Percentiles rank a stretch among this genome's conserved stretches.
These are phyloP conservation scores for Rhinella marina DNA, from an alignment of 2,797 vertebrate species.

Conservation along the genomic window DNA sequence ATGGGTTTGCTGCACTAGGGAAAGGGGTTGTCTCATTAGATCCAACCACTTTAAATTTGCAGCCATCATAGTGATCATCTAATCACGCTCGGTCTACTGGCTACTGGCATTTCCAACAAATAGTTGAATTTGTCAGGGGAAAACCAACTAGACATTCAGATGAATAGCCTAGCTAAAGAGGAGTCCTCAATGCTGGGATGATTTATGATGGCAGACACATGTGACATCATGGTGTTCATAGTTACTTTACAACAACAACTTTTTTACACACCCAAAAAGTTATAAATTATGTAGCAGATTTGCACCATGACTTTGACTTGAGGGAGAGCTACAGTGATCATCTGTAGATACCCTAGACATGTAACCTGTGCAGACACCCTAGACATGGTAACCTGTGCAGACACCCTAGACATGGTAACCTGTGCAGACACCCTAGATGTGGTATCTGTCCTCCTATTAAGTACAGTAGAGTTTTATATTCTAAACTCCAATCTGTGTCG, in stretches of 20 bases:
- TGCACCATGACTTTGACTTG: neutral
- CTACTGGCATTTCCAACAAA: too few species aligned
- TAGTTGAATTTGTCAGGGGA: too few species aligned
- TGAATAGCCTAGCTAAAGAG: neutral
- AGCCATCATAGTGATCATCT: too few species aligned
- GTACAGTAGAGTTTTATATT: neutral
- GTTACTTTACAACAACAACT: conserved; percentile 37
- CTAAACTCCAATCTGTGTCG: neutral
- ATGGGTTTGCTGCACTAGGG: too few species aligned
- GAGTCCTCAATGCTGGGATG: neutral
- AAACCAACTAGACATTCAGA: too few species aligned
- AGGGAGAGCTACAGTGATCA: neutral
- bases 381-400: neutral
- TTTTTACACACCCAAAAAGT: neutral
- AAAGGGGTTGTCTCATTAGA: too few species aligned
- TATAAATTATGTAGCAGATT: neutral
- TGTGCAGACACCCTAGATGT: neutral
- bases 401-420: too few species aligned
- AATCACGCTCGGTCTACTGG: too few species aligned
- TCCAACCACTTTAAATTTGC: too few species aligned
- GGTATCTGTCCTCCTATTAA: neutral
- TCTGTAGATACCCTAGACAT: too few species aligned
- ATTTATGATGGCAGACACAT: conserved; percentile 48
- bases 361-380: neutral
- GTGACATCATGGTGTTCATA: conserved; percentile 12